These are phyloP conservation scores for Linnaemya vulpina DNA, from an alignment of 2,888 invertebrate genomes.

Conservation along the genomic window DNA sequence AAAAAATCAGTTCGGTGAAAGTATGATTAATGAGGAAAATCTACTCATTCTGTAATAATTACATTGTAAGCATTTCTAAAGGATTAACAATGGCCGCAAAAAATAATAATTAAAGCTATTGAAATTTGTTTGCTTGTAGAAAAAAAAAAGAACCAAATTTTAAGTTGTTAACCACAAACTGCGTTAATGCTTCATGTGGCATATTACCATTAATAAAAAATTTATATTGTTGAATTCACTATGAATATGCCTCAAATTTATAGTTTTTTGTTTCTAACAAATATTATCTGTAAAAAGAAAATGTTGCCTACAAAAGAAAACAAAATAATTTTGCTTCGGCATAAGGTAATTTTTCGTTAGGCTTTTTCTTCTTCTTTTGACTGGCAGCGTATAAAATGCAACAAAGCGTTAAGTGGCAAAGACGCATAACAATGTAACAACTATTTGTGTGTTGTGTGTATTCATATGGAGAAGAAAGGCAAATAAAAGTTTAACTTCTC, in stretches of 20 bases:
- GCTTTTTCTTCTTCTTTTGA: constrained; percentile 52
- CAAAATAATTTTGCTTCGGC: constrained; percentile 62
- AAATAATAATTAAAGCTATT: constrained; percentile 62
- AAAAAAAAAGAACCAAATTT: constrained; percentile 30
- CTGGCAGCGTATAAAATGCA: constrained; percentile 69
- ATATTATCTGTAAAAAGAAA: constrained; percentile 33
- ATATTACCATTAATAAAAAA: constrained; percentile 38
- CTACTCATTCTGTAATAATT: constrained; percentile 51
- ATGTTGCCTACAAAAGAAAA: constrained; percentile 50
- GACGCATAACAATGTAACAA: constrained; percentile 69
- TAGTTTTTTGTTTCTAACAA: constrained; percentile 17
- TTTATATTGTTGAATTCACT: constrained; percentile 39
- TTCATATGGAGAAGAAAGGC: constrained; percentile 46
- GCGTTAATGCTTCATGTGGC: constrained; percentile 35
- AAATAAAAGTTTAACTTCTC: constrained; percentile 67
- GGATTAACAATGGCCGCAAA: constrained; percentile 22
- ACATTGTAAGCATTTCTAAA: constrained; percentile 16
- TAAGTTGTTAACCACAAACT: constrained; percentile 54
- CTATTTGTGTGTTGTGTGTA: constrained; percentile 15
- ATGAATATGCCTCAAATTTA: constrained; percentile 46
- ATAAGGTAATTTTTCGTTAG: constrained; percentile 64
- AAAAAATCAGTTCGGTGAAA: constrained; percentile 31
- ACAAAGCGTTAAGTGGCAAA: constrained; percentile 71
- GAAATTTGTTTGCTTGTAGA: constrained; percentile 31
- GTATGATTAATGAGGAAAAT: constrained; percentile 67